Evolutionary conservation across 1,140 invertebrate genomes (phyloP), one percentile per base, ranked within the genome.

Genomic region (Arctopsyche grandis): DNA sequence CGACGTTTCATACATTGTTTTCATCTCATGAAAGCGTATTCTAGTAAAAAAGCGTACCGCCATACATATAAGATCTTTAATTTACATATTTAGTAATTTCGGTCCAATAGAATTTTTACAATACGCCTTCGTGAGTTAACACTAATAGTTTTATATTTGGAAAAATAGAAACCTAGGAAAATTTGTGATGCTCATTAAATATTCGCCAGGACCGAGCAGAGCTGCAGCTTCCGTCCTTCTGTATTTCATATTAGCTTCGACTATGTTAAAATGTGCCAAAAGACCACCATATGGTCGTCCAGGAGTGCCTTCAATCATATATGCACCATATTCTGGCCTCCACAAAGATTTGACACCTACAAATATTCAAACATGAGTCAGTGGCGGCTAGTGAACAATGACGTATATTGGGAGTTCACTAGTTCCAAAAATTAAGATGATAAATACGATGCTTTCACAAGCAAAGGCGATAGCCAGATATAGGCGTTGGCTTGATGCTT

Each of bases 231-330:
- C 97, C 79, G 96, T 91, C 81, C 98, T 90, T 80, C 98, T 91
- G 82, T 93, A 92, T 73, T 90, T 93, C 99, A 99, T 99, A 87
- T 99, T 99, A 0, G 95, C 94, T 87, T 99, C 98, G 5, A 99
- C 98, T 78, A 98, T 92, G 86, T 99, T 99, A 85, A 99, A 99
- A 89, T 99, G 96, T 5, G 96, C 96, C 83, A 99, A 89, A 12
- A 98, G 88, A 0, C 97, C 96, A 29, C 96, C 96, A 84, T 97
- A 97, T 0, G 98, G 98, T 84, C 96, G 94, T 9, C 98, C 98
- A 16, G 99, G 99, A 0, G 98, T 99, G n/a, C 98, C 98, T 90
- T 99, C 99, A 66, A 99, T 91, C 98, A 99, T 99, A 84, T 99
- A 99, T 66, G 95, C 93, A 26, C 96, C 98, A 91, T 98, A 99